Conservation (phyloP, 2,797 vertebrate genomes). For the Acrossocheilus fasciatus region DNA sequence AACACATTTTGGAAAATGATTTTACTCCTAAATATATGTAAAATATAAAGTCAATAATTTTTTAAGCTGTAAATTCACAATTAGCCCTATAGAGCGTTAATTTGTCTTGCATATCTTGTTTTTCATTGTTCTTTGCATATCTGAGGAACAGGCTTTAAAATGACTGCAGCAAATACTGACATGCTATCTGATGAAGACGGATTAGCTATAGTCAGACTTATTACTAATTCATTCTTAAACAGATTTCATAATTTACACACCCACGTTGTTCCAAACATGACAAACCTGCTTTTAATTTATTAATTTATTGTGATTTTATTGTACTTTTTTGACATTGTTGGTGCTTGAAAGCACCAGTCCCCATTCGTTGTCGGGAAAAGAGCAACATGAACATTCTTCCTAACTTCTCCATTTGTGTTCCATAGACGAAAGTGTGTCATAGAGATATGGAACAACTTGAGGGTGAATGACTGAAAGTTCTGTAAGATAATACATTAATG, state of each 20-base stretch:
- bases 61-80: too few species aligned
- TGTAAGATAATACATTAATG: not conserved
- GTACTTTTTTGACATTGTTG: not conserved
- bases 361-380: not conserved
- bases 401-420: not conserved
- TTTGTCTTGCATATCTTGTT: not conserved
- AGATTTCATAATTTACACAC: not conserved
- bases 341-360: not conserved
- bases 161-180: not conserved
- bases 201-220: not conserved
- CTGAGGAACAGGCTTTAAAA: not conserved
- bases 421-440: not conserved
- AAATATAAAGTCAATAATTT: too few species aligned
- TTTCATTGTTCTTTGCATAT: not conserved
- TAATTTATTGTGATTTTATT: not conserved
- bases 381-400: not conserved
- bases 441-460: not conserved
- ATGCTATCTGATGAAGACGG: not conserved
- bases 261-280: not conserved
- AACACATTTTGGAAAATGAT: too few species aligned
- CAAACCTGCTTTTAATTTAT: not conserved
- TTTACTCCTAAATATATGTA: too few species aligned
- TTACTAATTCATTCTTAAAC: not conserved
- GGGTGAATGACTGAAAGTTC: not conserved
- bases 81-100: too few species aligned